Conservation (phyloP, 2,113 vertebrate genomes). For the Aldabrachelys gigantea region DNA sequence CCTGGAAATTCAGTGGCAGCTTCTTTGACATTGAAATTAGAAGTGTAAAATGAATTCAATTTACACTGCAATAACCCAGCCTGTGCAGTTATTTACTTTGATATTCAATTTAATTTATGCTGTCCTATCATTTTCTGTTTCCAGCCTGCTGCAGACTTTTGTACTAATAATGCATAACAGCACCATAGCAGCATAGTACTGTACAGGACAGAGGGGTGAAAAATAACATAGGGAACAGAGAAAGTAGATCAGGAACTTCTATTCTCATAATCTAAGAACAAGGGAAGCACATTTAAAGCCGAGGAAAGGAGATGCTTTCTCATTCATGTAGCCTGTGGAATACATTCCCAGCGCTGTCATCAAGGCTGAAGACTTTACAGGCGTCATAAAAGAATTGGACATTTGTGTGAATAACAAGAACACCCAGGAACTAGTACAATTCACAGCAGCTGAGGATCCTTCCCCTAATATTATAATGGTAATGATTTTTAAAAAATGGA, state of each 20-base stretch:
- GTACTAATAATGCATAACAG: neutral
- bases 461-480: accelerated
- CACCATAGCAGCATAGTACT: neutral
- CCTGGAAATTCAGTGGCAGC: neutral
- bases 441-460: neutral
- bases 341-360: slow-evolving; percentile 10
- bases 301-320: slow-evolving; percentile 10
- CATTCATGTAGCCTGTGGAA: slow-evolving; percentile 9
- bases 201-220: neutral
- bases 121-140: neutral
- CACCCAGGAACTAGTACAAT: neutral
- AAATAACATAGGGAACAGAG: slow-evolving; percentile 19
- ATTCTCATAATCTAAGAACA: neutral
- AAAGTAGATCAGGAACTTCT: slow-evolving; percentile 55
- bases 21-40: neutral
- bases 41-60: neutral
- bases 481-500: neutral
- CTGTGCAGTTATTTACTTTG: neutral
- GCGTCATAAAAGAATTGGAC: neutral
- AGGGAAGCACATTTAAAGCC: neutral
- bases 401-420: accelerated
- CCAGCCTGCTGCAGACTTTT: neutral
- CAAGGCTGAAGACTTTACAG: neutral
- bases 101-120: neutral
- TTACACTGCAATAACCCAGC: neutral